Conservation (phyloP, 2,797 vertebrate species). For the Phyllotis vaccarum region DNA sequence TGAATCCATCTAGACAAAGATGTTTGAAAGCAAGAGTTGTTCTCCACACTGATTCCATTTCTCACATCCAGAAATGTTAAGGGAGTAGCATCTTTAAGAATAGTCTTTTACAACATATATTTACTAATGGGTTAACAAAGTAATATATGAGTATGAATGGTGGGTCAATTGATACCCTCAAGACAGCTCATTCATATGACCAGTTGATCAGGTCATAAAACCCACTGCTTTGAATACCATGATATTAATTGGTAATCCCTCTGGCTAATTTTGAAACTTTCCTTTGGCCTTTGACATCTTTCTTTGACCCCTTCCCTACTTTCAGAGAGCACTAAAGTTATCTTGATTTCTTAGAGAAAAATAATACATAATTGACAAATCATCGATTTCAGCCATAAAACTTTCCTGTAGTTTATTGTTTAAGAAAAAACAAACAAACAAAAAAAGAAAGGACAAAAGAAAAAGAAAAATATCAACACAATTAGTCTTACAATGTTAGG, state of each 20-base stretch:
- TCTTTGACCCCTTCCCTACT: neutral
- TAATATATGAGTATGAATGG: neutral
- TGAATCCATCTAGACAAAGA: neutral
- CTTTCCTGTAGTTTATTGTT: neutral
- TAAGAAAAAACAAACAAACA: neutral
- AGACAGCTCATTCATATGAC: neutral
- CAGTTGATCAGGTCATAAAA: neutral
- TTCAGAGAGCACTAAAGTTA: neutral
- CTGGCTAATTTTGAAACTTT: neutral
- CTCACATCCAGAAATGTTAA: neutral
- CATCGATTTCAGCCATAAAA: neutral
- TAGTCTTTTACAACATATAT: neutral
- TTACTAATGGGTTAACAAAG: neutral
- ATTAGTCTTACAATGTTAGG: neutral
- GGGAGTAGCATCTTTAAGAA: neutral
- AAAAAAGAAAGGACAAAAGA: neutral
- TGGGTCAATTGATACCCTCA: too few species aligned
- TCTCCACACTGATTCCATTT: neutral
- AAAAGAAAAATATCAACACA: neutral
- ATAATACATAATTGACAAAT: slow-evolving; percentile 7
- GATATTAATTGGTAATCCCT: neutral
- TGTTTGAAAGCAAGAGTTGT: neutral
- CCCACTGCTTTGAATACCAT: neutral
- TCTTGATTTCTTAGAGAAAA: slow-evolving; percentile 15
- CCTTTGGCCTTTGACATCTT: neutral